A percentile compares a stretch with the other conserved stretches of the same genome.
Conservation (phyloP, 1,140 invertebrate genomes). For the Archivesica marissinica region DNA sequence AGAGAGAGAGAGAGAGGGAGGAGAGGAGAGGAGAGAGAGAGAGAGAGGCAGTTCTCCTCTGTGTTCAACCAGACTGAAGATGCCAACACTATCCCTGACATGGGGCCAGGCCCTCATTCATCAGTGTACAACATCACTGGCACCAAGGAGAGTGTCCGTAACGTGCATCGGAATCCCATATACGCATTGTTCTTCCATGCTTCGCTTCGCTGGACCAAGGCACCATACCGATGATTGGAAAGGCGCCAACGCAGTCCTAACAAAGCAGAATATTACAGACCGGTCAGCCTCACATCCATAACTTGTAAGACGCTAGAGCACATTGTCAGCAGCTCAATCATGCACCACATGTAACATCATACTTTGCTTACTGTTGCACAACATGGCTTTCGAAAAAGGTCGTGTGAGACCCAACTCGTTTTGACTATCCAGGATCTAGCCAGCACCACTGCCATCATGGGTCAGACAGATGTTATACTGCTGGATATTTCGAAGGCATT, state of each 20-base stretch:
- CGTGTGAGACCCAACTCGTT: constrained; percentile 50
- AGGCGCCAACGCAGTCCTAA: no score
- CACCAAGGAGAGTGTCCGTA: background rate
- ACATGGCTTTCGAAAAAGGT: constrained; percentile 35
- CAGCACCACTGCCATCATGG: constrained; percentile 30
- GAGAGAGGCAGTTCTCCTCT: background rate
- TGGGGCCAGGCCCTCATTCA: constrained; percentile 12
- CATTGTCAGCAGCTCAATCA: constrained; percentile 12
- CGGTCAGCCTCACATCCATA: background rate
- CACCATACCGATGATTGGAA: no score
- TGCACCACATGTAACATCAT: constrained; percentile 12
- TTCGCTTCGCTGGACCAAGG: no score
- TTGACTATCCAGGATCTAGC: constrained; percentile 35
- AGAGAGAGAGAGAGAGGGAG: no score
- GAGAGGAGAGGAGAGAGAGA: no score
- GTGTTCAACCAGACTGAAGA: constrained; percentile 24
- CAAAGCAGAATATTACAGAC: constrained; percentile 17
- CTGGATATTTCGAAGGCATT: constrained; percentile 41
- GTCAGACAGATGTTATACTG: constrained; percentile 17
- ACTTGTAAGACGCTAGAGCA: constrained; percentile 25
- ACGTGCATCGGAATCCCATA: no score
- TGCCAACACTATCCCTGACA: background rate
- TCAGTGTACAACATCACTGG: background rate
- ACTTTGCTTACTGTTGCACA: constrained; percentile 22
- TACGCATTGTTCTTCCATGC: no score